Conservation (phyloP, 2,888 invertebrate genomes). For the Temnothorax rugatulus region DNA sequence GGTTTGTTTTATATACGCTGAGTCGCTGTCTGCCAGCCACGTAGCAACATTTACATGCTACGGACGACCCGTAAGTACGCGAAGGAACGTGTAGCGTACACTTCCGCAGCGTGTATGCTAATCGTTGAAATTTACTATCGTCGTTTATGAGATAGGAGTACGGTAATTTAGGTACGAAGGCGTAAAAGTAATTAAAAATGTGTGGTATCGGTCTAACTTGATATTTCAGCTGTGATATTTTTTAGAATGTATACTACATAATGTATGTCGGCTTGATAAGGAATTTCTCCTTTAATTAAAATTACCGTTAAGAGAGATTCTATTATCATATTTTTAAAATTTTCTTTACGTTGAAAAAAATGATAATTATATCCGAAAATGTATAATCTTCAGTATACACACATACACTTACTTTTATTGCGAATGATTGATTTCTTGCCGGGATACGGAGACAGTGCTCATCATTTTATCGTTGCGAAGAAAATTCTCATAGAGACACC, state of each 20-base stretch:
- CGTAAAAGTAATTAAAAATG: conserved; percentile 48
- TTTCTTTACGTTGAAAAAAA: background rate
- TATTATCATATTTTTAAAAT: background rate
- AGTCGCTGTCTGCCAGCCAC: conserved; percentile 83
- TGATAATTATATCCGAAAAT: background rate
- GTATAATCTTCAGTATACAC: background rate
- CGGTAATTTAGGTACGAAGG: conserved; percentile 27
- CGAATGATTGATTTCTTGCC: background rate
- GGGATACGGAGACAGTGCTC: background rate
- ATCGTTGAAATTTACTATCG: conserved; percentile 61
- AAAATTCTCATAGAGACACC: conserved; percentile 24
- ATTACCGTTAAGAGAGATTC: background rate
- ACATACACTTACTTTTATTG: background rate
- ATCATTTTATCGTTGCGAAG: conserved; percentile 20
- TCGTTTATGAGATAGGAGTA: conserved; percentile 60
- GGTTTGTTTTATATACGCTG: conserved; percentile 85
- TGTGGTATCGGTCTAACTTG: conserved; percentile 21
- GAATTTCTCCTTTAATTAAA: conserved; percentile 27
- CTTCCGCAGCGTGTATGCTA: conserved; percentile 56
- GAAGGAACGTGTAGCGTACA: conserved; percentile 67
- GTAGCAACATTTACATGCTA: conserved; percentile 83
- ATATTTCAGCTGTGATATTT: conserved; percentile 10
- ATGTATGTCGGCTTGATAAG: background rate
- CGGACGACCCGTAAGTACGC: conserved; percentile 77
- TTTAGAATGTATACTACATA: background rate